phyloP scores from a whole-genome alignment of 2,888 invertebrate genomes.

The Drosophila kambysellisi region DNA sequence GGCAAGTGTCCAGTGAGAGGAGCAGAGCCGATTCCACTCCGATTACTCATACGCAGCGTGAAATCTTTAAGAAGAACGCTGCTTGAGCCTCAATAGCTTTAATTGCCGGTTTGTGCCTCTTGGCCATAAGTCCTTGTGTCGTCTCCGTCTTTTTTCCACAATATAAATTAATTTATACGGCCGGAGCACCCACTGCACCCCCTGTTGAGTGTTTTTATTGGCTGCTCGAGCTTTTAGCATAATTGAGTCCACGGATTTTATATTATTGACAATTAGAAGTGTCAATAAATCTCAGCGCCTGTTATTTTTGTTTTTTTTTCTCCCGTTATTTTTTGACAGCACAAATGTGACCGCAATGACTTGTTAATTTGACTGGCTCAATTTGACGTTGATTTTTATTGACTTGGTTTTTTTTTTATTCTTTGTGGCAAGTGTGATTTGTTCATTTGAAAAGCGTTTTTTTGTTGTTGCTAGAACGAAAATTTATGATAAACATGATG shows the following conservation, averaged over 20 bases:
- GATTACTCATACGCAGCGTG: slow-evolving; percentile 77
- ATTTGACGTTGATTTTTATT: slow-evolving; percentile 58
- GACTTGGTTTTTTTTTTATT: slow-evolving; percentile 8
- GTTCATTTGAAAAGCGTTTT: slow-evolving; percentile 16
- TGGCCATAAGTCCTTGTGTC: slow-evolving; percentile 32
- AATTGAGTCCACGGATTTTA: slow-evolving; percentile 66
- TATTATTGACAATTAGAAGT: slow-evolving; percentile 73
- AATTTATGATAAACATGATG: no score
- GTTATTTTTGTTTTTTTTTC: slow-evolving; percentile 18
- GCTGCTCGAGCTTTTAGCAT: slow-evolving; percentile 63
- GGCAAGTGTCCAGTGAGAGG: not conserved
- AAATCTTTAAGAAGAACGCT: slow-evolving; percentile 46
- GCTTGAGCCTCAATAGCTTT: slow-evolving; percentile 57
- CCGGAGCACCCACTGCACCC: slow-evolving; percentile 31
- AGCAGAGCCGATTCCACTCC: slow-evolving; percentile 33
- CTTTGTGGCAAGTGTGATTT: slow-evolving; percentile 4
- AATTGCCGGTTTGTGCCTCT: slow-evolving; percentile 60
- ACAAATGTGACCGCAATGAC: slow-evolving; percentile 60
- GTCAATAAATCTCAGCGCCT: slow-evolving; percentile 63
- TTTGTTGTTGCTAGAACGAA: no score
- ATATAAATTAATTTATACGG: slow-evolving; percentile 66
- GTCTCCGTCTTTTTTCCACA: slow-evolving; percentile 27
- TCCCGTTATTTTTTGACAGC: slow-evolving; percentile 28
- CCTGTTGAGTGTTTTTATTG: slow-evolving; percentile 58
- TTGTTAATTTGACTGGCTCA: slow-evolving; percentile 57